Base-by-base conservation (phyloP, 2,113 vertebrate genomes). In the Misgurnus mizolepis region DNA sequence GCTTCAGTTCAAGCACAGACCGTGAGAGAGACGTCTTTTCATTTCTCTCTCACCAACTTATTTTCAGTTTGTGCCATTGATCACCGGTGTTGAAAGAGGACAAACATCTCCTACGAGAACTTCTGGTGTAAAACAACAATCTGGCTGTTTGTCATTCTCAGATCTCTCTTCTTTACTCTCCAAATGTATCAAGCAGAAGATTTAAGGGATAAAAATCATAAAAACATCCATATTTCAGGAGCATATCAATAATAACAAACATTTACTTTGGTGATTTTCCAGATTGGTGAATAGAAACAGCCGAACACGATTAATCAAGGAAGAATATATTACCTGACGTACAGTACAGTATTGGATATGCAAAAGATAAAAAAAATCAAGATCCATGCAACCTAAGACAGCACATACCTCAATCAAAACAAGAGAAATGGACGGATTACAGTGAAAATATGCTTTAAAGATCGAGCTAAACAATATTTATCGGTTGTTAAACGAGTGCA, bases 401-500 rank as follows among this genome's bases (percentile, higher is more conserved):
- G 67, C 27, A 73, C 5, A 2, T 79, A 56, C 56, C 67, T 72
- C 43, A 56, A 67, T 61, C 50, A 73, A 60, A 80, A 64, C 7
- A 41, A 67, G 49, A 56, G 56, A 61, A 18, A 45, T 9, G 67
- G 80, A 60, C 58, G 58, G 62, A 50, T 11, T 50, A 77, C 56
- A 69, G 18, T 39, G 60, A 70, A 78, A 79, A 81, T 56, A 50
- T 68, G 43, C 69, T 66, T 8, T 50, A 65, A 64, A 47, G 60
- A 22, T 22, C 22, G 22, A 73, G 74, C 76, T 76, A 68, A 39
- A 65, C 17, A 53, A 56, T n/a, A 78, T 45, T 79, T 56, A 12
- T 76, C 72, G 27, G 71, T 43, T 81, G 71, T 58, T 69, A 86
- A 80, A 75, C 27, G 43, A 84, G 80, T 45, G 50, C 66, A 84